Evolutionary conservation across 2,888 invertebrate species (phyloP).

Genomic region (Marasmarcha lunaedactyla): DNA sequence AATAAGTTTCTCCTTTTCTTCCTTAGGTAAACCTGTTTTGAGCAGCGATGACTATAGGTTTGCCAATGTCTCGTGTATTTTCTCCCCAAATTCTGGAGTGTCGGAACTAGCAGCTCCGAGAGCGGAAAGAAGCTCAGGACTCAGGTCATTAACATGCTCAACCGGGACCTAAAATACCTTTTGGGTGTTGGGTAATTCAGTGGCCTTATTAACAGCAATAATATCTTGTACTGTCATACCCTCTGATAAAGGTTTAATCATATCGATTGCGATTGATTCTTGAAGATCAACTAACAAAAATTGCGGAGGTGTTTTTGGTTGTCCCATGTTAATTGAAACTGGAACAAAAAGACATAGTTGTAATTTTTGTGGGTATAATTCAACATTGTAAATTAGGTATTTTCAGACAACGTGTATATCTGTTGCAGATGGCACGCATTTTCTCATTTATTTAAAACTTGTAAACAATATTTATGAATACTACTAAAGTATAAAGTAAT

Average conservation of each 20-base stretch:
- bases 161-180: constrained; percentile 9
- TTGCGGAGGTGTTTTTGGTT: neutral
- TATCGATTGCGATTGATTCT: neutral
- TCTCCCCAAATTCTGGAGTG: constrained; percentile 7
- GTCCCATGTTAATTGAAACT: neutral
- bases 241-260: no score
- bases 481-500: no score
- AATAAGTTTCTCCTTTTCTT: constrained; percentile 9
- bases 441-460: neutral
- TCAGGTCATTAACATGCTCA: constrained; percentile 4
- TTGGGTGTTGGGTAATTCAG: neutral
- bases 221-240: no score
- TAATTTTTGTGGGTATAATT: neutral
- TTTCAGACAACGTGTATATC: neutral
- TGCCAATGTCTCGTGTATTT: constrained; percentile 10
- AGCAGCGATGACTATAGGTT: constrained; percentile 11
- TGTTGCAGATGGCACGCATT: neutral
- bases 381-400: no score
- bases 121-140: constrained; percentile 10
- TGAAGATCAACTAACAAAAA: neutral
- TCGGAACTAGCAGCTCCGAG: constrained; percentile 9
- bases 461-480: no score
- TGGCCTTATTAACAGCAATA: neutral
- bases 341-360: neutral
- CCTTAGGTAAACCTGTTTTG: constrained; percentile 12